These are phyloP conservation scores for Xestia rhomboidea DNA, from an alignment of 2,888 invertebrate genomes.

Conservation along the genomic window DNA sequence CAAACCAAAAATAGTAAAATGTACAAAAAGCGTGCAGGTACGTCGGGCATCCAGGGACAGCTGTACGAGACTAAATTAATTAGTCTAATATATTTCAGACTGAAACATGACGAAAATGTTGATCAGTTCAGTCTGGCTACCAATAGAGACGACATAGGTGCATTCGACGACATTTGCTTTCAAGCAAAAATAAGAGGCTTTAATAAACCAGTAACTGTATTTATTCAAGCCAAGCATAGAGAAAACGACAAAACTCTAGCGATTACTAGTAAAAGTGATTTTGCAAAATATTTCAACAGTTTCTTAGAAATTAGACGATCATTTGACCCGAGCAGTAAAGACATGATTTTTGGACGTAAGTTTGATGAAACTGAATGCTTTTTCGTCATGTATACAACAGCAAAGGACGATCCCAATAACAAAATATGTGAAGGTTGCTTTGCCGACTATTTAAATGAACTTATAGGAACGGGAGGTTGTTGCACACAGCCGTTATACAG, in stretches of 20 bases:
- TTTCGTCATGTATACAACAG: conserved; percentile 62
- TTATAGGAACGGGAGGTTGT: conserved; percentile 51
- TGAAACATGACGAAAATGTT: conserved; percentile 35
- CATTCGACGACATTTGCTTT: conserved; percentile 62
- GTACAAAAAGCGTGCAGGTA: conserved; percentile 48
- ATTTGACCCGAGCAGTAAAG: conserved; percentile 32
- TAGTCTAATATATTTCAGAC: conserved; percentile 55
- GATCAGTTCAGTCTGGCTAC: conserved; percentile 57
- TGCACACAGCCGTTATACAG: conserved; percentile 24
- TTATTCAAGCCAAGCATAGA: conserved; percentile 61
- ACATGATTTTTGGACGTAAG: conserved; percentile 38
- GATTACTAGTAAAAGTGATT: conserved; percentile 35
- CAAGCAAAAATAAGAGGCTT: conserved; percentile 40
- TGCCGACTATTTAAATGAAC: conserved; percentile 26
- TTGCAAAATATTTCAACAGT: conserved; percentile 48
- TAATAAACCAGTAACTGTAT: conserved; percentile 39
- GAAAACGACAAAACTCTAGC: conserved; percentile 44
- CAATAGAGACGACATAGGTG: conserved; percentile 59
- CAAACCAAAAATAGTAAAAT: neutral
- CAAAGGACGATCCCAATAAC: conserved; percentile 32
- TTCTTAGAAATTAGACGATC: conserved; percentile 46
- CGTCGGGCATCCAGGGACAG: conserved; percentile 61
- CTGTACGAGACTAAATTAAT: conserved; percentile 63
- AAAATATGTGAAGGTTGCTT: conserved; percentile 5
- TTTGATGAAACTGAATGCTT: conserved; percentile 46